Conservation (phyloP, 2,113 vertebrate genomes). For the Paratilapia polleni region DNA sequence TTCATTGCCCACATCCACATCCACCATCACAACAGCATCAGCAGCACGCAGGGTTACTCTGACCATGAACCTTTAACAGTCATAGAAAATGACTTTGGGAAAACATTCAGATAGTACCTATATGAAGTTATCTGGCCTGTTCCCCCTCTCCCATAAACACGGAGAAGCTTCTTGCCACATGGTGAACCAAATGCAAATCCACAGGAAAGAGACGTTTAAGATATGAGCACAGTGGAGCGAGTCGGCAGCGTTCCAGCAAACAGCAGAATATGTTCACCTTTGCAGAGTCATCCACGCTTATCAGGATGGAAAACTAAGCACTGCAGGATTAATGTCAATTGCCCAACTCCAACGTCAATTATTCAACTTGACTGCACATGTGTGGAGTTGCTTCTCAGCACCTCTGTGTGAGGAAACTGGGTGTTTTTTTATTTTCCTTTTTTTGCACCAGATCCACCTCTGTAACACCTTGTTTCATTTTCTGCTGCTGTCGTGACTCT, state of each 20-base stretch:
- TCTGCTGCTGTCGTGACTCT: neutral
- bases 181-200: neutral
- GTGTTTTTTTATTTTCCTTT: neutral
- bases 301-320: conserved; percentile 15
- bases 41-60: neutral
- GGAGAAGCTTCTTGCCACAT: neutral
- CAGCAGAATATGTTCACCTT: conserved; percentile 25
- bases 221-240: neutral
- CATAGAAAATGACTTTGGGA: neutral
- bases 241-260: neutral
- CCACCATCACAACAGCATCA: conserved; percentile 5
- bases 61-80: neutral
- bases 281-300: neutral
- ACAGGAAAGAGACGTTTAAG: neutral
- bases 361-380: conserved; percentile 17
- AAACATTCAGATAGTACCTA: neutral
- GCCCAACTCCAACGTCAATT: conserved; percentile 4
- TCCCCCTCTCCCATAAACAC: neutral
- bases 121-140: neutral
- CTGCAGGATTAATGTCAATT: conserved; percentile 29
- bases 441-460: neutral
- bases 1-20: conserved; percentile 12
- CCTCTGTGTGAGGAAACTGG: neutral
- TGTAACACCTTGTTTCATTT: neutral
- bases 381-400: conserved; percentile 1